phyloP scores from a whole-genome alignment of 1,140 invertebrate genomes.

The Drosophila nasuta region DNA sequence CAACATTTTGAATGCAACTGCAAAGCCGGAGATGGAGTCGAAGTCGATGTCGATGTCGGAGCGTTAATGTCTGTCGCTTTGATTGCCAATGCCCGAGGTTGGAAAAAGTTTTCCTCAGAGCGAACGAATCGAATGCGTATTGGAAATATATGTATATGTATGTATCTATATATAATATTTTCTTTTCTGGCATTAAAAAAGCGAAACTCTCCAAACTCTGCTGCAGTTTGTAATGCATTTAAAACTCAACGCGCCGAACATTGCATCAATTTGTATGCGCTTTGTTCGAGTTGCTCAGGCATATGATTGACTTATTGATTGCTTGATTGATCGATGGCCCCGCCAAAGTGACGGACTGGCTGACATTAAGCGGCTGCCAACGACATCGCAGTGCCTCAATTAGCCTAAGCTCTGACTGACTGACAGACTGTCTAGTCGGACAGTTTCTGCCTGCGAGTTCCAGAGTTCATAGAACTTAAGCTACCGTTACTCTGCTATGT shows the following conservation, averaged over 20 bases:
- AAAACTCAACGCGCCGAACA: background rate
- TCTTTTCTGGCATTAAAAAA: slow-evolving; percentile 29
- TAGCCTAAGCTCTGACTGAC: slow-evolving; percentile 52
- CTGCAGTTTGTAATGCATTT: slow-evolving; percentile 33
- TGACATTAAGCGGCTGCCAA: slow-evolving; percentile 69
- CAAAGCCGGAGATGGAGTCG: slow-evolving; percentile 15
- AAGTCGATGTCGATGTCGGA: slow-evolving; percentile 16
- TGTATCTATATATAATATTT: slow-evolving; percentile 6
- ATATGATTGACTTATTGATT: slow-evolving; percentile 84
- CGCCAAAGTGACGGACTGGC: slow-evolving; percentile 69
- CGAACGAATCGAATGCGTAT: slow-evolving; percentile 56
- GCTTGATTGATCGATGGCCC: slow-evolving; percentile 64
- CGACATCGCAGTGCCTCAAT: slow-evolving; percentile 54
- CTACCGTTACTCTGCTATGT: slow-evolving; percentile 58
- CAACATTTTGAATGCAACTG: slow-evolving; percentile 23
- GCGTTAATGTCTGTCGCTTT: slow-evolving; percentile 76
- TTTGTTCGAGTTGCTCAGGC: slow-evolving; percentile 66
- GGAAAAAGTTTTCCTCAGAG: slow-evolving; percentile 56
- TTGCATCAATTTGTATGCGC: slow-evolving; percentile 75
- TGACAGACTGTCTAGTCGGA: background rate
- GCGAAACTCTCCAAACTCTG: slow-evolving; percentile 55
- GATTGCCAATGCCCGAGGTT: slow-evolving; percentile 62
- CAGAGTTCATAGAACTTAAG: slow-evolving; percentile 66
- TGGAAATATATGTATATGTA: slow-evolving; percentile 49
- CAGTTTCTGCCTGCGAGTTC: slow-evolving; percentile 30